Conservation (phyloP, 2,113 vertebrate genomes). For the Peromyscus leucopus region DNA sequence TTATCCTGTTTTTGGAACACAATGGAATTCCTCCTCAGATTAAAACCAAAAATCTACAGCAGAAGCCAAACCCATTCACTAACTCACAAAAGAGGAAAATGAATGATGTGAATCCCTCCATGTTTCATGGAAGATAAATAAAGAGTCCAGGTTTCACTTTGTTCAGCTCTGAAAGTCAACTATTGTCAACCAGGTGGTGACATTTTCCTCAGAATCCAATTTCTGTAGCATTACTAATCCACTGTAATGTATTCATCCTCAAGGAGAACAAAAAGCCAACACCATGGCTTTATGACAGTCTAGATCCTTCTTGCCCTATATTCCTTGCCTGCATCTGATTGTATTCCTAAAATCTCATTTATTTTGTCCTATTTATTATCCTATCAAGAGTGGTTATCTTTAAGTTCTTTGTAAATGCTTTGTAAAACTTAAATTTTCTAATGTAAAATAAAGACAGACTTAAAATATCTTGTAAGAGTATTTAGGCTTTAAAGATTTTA, state of each 20-base stretch:
- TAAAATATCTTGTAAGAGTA: background rate
- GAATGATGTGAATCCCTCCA: background rate
- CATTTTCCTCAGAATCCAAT: constrained; percentile 62
- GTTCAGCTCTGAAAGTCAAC: constrained; percentile 36
- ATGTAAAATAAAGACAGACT: constrained; percentile 59
- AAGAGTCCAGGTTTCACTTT: constrained; percentile 36
- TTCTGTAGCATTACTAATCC: constrained; percentile 58
- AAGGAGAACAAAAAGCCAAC: constrained; percentile 67
- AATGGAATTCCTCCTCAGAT: background rate
- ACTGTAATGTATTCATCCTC: constrained; percentile 71
- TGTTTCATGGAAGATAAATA: background rate
- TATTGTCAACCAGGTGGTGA: background rate
- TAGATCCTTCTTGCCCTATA: constrained; percentile 55
- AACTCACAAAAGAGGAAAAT: constrained; percentile 19
- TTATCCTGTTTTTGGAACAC: constrained; percentile 10
- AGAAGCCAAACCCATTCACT: background rate
- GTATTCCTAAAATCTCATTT: constrained; percentile 57
- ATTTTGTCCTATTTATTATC: constrained; percentile 60
- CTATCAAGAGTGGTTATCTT: constrained; percentile 46
- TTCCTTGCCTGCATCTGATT: constrained; percentile 48
- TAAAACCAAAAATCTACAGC: constrained; percentile 5
- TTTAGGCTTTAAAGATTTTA: background rate
- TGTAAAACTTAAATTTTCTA: constrained; percentile 26
- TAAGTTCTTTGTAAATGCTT: constrained; percentile 62
- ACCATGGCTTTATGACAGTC: constrained; percentile 55